phyloP scores from a whole-genome alignment of 2,797 vertebrate genomes.

The Australoheros facetus region DNA sequence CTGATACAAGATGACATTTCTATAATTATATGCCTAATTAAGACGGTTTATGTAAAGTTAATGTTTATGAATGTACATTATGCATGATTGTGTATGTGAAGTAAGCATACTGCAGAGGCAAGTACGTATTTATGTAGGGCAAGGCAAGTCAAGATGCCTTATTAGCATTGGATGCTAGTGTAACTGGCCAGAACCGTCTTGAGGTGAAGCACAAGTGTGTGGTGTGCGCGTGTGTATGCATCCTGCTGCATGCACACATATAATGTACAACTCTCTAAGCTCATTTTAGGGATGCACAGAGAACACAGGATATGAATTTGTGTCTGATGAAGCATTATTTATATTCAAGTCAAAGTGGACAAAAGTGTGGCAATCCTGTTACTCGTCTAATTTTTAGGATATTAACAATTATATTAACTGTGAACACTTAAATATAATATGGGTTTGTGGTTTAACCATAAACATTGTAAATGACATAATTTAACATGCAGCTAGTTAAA shows the following conservation, averaged over 20 bases:
- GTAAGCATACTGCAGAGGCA: constrained; percentile 16
- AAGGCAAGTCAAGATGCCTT: constrained; percentile 24
- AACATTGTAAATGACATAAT: neutral
- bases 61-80: constrained; percentile 41
- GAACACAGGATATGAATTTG: neutral
- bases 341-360: neutral
- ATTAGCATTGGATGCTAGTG: constrained; percentile 56
- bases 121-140: constrained; percentile 46
- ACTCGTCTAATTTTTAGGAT: neutral
- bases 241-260: constrained; percentile 2
- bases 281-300: neutral
- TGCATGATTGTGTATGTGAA: constrained; percentile 42
- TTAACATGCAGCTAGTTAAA: neutral
- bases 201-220: neutral
- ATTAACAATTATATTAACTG: neutral
- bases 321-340: neutral
- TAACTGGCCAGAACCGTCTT: constrained; percentile 13
- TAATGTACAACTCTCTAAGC: constrained; percentile 23
- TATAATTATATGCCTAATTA: constrained; percentile 31
- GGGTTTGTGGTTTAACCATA: neutral
- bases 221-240: neutral
- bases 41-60: constrained; percentile 26
- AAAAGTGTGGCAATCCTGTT: neutral
- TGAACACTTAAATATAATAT: no score
- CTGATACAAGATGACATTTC: constrained; percentile 29